Base-by-base conservation (phyloP, 1,140 invertebrate species). In the Daktulosphaira vitifoliae region DNA sequence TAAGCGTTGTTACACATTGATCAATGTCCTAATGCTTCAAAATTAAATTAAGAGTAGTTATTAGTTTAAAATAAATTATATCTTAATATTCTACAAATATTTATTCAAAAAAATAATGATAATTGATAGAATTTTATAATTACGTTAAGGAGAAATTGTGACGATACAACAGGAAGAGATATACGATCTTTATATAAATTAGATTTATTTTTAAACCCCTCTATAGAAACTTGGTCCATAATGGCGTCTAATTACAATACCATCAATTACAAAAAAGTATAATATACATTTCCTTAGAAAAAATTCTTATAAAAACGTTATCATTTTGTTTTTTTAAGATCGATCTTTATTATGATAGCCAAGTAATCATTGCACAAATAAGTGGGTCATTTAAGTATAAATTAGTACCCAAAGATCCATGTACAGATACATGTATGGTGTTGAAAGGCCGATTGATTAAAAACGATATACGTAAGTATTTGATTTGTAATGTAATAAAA, bases 261-360 rank as follows among this genome's bases (percentile, higher is more conserved):
- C 20, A 8, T 48, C 15, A 5, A 62, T 16, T 62, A 62, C 38
- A 62, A 62, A 62, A 33, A 62, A 46, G 56, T 62, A 59, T n/a
- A 3, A 46, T 25, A 18, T n/a, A 56, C 29, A 33, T 33, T 33
- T 33, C 5, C 11, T 33, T 33, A 33, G 11, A n/a, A n/a, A n/a
- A n/a, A n/a, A n/a, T n/a, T n/a, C n/a, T n/a, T n/a, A n/a, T n/a
- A n/a, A n/a, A n/a, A n/a, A n/a, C n/a, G n/a, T n/a, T n/a, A n/a
- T n/a, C n/a, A n/a, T n/a, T n/a, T n/a, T n/a, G n/a, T n/a, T n/a
- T n/a, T 2, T 29, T 48, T 62, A 29, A 62, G 56, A 62, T 62
- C 2, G 15, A 62, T 33, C 25, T 20, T 2, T 20, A 62, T 20
- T 33, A 48, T 6, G 16, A 62, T 3, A 15, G 56, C 1, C 42